Conservation (phyloP, 2,888 invertebrate genomes). For the Eugnorisma glareosa region DNA sequence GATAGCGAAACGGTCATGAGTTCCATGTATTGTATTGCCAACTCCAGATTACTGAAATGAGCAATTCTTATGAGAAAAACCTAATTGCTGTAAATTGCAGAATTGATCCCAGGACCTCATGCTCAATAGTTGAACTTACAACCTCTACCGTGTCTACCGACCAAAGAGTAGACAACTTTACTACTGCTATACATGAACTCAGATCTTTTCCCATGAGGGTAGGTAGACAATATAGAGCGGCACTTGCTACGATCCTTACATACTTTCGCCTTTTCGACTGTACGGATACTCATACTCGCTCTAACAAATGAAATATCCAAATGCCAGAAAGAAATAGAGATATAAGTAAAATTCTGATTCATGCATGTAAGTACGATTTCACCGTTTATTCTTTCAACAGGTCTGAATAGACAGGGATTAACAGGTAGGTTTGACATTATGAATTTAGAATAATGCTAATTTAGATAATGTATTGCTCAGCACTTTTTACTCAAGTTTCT, state of each 20-base stretch:
- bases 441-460: not conserved
- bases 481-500: not conserved
- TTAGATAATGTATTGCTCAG: not conserved
- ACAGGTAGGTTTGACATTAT: constrained; percentile 1
- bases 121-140: too few species aligned
- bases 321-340: not conserved
- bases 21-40: not conserved
- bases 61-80: too few species aligned
- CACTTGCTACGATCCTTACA: too few species aligned
- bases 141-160: too few species aligned
- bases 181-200: too few species aligned
- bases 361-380: not conserved
- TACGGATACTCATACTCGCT: not conserved
- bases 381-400: constrained; percentile 10
- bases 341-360: not conserved
- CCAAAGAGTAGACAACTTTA: too few species aligned
- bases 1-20: not conserved
- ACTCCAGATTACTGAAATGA: too few species aligned
- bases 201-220: too few species aligned
- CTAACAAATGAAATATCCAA: not conserved
- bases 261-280: too few species aligned
- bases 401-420: not conserved
- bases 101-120: too few species aligned
- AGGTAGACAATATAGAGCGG: too few species aligned
- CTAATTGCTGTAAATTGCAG: too few species aligned